A percentile compares a stretch with the other conserved stretches of the same genome.
These are phyloP conservation scores for Heliothis peltigera DNA, from an alignment of 2,888 invertebrate species.

Conservation along the genomic window DNA sequence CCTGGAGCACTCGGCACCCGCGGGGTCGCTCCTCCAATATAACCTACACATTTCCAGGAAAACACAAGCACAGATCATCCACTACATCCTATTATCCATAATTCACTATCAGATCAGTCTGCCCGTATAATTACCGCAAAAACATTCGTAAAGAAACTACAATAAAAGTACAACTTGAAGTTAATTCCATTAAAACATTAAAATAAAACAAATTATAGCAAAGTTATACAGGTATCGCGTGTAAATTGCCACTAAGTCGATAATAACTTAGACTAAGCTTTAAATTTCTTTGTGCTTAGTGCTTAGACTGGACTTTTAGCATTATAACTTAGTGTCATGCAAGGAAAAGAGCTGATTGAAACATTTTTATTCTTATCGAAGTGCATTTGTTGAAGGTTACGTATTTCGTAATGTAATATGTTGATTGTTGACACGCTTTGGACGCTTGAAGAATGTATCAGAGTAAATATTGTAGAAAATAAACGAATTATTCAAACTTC, in stretches of 20 bases:
- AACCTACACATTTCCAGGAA: too few species aligned
- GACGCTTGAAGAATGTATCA: background rate
- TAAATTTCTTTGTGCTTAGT: slow-evolving; percentile 40
- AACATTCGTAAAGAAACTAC: background rate
- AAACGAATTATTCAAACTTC: too few species aligned
- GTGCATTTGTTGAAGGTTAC: slow-evolving; percentile 35
- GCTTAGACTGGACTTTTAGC: slow-evolving; percentile 30
- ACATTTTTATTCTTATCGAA: slow-evolving; percentile 50
- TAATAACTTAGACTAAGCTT: slow-evolving; percentile 41
- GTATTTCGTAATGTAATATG: slow-evolving; percentile 14
- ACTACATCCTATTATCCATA: too few species aligned
- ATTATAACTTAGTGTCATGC: slow-evolving; percentile 43
- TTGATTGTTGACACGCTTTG: slow-evolving; percentile 35
- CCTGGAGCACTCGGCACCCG: too few species aligned
- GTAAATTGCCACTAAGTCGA: slow-evolving; percentile 33
- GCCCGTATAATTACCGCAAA: background rate
- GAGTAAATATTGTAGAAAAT: too few species aligned
- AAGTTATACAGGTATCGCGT: slow-evolving; percentile 40
- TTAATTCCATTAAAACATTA: slow-evolving; percentile 8
- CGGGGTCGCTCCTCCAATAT: too few species aligned
- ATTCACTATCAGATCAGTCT: background rate
- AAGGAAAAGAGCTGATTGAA: slow-evolving; percentile 41
- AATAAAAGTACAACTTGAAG: background rate
- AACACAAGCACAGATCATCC: too few species aligned
- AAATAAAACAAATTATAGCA: slow-evolving; percentile 1